These are phyloP conservation scores for Archips crataeganus DNA, from an alignment of 2,888 invertebrate species.

Conservation along the genomic window DNA sequence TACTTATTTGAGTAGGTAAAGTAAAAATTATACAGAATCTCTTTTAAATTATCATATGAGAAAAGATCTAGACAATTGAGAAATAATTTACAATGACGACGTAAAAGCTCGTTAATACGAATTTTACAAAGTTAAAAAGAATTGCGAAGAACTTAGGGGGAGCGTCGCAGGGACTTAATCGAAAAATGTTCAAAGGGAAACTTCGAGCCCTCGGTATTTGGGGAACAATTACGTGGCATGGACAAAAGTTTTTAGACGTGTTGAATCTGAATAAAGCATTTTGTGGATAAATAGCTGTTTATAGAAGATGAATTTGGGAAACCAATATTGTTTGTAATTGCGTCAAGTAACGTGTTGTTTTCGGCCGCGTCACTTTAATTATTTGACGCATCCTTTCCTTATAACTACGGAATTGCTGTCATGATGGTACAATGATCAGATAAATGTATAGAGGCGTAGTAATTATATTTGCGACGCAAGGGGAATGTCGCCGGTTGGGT, in stretches of 20 bases:
- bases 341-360: not conserved
- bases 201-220: constrained; percentile 52
- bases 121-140: constrained; percentile 53
- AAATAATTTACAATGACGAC: constrained; percentile 37
- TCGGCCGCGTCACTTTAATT: not conserved
- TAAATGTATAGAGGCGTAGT: constrained; percentile 35
- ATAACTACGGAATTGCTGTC: constrained; percentile 1
- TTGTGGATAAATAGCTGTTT: constrained; percentile 19
- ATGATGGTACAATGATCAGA: constrained; percentile 23
- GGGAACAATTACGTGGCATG: constrained; percentile 53
- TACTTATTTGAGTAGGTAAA: not conserved
- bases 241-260: constrained; percentile 40
- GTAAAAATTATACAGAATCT: not conserved
- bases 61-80: constrained; percentile 29
- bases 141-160: constrained; percentile 52
- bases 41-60: constrained; percentile 17
- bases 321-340: constrained; percentile 7
- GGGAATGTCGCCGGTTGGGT: constrained; percentile 34
- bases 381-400: constrained; percentile 2
- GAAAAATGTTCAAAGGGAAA: constrained; percentile 61
- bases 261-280: constrained; percentile 40
- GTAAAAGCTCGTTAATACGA: constrained; percentile 39
- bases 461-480: constrained; percentile 35
- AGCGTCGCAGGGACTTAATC: constrained; percentile 56
- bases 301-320: not conserved